Percentiles rank a stretch among this genome's conserved stretches.
phyloP scores from a whole-genome alignment of 1,140 invertebrate species.

The Phthorimaea operculella region DNA sequence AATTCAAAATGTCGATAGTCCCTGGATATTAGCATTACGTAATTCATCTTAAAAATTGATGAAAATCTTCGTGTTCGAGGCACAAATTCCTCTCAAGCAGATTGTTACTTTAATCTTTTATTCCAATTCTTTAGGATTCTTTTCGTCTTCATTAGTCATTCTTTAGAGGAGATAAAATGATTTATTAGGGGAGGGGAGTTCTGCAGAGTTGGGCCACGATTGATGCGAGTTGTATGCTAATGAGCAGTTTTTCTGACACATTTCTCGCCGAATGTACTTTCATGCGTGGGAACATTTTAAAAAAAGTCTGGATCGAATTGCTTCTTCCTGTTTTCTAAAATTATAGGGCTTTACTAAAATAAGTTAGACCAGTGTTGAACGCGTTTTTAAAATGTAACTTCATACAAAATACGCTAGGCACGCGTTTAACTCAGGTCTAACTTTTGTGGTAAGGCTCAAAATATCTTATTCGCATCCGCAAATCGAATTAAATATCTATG shows the following conservation, averaged over 20 bases:
- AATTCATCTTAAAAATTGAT: constrained; percentile 18
- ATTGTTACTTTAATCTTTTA: constrained; percentile 42
- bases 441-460: neutral
- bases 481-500: neutral
- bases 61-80: constrained; percentile 13
- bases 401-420: too few relatives aligned
- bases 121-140: constrained; percentile 30
- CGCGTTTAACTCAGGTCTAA: too few relatives aligned
- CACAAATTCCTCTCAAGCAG: constrained; percentile 28
- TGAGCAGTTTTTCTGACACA: neutral
- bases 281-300: neutral
- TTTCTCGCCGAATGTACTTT: neutral
- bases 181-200: constrained; percentile 15
- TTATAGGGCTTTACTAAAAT: neutral
- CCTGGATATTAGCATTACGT: neutral
- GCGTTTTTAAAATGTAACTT: too few relatives aligned
- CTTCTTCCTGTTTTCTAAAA: neutral
- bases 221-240: constrained; percentile 18
- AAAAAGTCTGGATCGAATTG: neutral
- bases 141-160: constrained; percentile 44
- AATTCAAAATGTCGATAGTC: neutral
- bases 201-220: constrained; percentile 4
- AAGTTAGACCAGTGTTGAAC: too few relatives aligned
- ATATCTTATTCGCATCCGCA: neutral
- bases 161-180: constrained; percentile 35